Evolutionary conservation across 1,140 invertebrate species (phyloP).

Genomic region (Lethrus apterus): DNA sequence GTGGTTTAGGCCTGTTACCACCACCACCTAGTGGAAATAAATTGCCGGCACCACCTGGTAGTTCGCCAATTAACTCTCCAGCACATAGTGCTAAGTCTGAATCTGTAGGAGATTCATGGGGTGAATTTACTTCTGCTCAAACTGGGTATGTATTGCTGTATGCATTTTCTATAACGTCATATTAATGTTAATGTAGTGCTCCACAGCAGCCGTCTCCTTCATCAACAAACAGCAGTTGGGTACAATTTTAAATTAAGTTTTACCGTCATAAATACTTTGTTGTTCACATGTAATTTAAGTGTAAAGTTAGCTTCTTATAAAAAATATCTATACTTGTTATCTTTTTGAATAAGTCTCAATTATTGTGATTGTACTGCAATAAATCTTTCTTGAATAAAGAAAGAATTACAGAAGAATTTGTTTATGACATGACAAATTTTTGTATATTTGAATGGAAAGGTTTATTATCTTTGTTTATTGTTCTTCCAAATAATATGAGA

Average conservation of each 20-base stretch:
- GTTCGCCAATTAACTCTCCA: conserved; percentile 46
- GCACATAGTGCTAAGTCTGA: conserved; percentile 44
- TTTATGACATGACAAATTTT: too few species aligned
- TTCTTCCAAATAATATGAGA: too few species aligned
- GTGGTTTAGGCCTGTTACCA: conserved; percentile 59
- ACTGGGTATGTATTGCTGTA: conserved; percentile 40
- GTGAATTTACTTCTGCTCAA: conserved; percentile 66
- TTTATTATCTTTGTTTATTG: too few species aligned
- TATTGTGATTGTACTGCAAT: too few species aligned
- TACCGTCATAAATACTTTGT: too few species aligned
- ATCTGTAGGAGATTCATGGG: conserved; percentile 56
- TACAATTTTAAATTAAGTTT: conserved; percentile 60
- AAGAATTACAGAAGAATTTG: too few species aligned
- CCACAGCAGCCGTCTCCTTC: conserved; percentile 42
- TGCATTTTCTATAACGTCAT: conserved; percentile 7
- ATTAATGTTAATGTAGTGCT: conserved; percentile 37
- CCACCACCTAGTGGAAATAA: conserved; percentile 76
- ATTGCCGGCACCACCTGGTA: conserved; percentile 64
- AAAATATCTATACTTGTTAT: too few species aligned
- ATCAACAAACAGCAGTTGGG: conserved; percentile 54
- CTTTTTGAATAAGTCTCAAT: too few species aligned
- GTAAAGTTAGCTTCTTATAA: too few species aligned
- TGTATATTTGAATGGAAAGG: too few species aligned
- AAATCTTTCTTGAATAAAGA: too few species aligned
- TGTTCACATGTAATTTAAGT: too few species aligned